Base-by-base conservation (phyloP, 2,888 invertebrate species). In the Taenaris catops region DNA sequence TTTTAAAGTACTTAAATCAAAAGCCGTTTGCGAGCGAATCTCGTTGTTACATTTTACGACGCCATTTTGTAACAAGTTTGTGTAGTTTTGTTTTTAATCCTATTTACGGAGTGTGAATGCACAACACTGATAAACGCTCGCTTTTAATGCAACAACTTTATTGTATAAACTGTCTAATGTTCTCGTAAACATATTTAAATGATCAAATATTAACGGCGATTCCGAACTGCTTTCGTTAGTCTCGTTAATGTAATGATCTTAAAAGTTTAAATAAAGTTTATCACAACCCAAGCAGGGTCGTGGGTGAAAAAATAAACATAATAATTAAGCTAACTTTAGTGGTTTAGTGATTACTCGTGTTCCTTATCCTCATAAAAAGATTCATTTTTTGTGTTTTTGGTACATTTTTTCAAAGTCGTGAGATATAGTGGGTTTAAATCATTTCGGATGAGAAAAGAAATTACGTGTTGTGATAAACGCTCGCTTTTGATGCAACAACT, bases 1-100 rank as follows among this genome's bases (percentile, higher is more conserved):
- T 55, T 60, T 55, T 53, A 63, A 48, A 38, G 49, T 49, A 45
- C 56, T 63, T 62, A 55, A 64, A 66, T 63, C 55, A 61, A 60
- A 67, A 59, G 53, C 50, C 42, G 49, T 51, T 58, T 53, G 54
- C 35, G 44, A 29, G 41, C 48, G 44, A 49, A 46, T 44, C 43
- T 36, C 38, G 44, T 44, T 45, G 47, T 55, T 53, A 50, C 51
- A 50, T 58, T 58, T 61, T 53, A 58, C 51, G 53, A 51, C 43
- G 39, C 41, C 49, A 44, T 54, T 57, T 55, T 48, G 50, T 49
- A 51, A 48, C 53, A 49, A 48, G 51, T 53, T 48, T 48, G 49
- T 48, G 54, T 55, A 53, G 49, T 44, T 51, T 56, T 59, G 52
- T 51, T 58, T 61, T 59, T 54, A 58, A 57, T 53, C 51, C 54